A percentile compares a stretch with the other conserved stretches of the same genome.
phyloP scores from a whole-genome alignment of 2,113 vertebrate species.

The Larimichthys polyactis region DNA sequence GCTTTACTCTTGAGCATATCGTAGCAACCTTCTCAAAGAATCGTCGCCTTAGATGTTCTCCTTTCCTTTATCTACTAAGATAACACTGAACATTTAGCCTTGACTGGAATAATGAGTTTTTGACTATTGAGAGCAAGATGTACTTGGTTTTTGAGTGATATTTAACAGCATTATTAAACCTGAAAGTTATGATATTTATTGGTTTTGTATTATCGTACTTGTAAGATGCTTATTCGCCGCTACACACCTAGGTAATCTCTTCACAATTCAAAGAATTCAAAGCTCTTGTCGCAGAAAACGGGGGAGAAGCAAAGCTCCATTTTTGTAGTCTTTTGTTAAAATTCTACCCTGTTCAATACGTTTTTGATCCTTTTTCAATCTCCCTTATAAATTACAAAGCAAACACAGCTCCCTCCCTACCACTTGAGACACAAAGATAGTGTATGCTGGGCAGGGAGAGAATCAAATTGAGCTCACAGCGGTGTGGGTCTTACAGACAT shows the following conservation, averaged over 20 bases:
- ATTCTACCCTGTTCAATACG: neutral
- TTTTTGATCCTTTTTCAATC: constrained; percentile 20
- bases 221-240: neutral
- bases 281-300: neutral
- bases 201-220: neutral
- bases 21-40: constrained; percentile 23
- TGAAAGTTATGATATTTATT: neutral
- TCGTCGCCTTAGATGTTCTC: constrained; percentile 1
- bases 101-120: constrained; percentile 21
- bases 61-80: constrained; percentile 23
- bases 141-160: neutral
- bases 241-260: neutral
- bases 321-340: constrained; percentile 9
- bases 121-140: neutral
- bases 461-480: constrained; percentile 50
- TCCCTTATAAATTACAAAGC: neutral
- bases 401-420: neutral
- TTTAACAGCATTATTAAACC: neutral
- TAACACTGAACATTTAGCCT: constrained; percentile 21
- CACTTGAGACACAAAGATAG: neutral
- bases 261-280: neutral
- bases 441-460: neutral
- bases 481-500: constrained; percentile 33
- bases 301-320: neutral
- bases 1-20: constrained; percentile 21